phyloP scores from a whole-genome alignment of 1,140 invertebrate genomes.

The Eupristina koningsbergeri region DNA sequence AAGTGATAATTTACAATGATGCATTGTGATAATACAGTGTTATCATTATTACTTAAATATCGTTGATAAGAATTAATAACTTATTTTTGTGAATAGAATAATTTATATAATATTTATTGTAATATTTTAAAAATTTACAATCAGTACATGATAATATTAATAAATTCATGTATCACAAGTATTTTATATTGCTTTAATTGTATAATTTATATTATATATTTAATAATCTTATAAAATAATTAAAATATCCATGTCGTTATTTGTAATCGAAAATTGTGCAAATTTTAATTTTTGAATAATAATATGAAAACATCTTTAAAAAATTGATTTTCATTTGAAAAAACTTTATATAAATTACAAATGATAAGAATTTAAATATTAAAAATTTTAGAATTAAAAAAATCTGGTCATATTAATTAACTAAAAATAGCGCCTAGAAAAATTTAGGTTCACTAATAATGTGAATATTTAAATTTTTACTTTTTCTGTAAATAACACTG shows the following conservation, averaged over 20 bases:
- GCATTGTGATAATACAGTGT: constrained; percentile 14
- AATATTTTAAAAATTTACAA: constrained; percentile 22
- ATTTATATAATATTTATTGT: constrained; percentile 11
- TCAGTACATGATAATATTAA: background rate
- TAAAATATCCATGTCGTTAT: background rate
- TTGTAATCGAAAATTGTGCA: background rate
- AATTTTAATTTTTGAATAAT: background rate
- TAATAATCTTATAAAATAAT: background rate
- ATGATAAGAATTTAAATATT: background rate
- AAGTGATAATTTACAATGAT: background rate
- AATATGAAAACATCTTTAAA: background rate
- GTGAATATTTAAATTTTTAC: constrained; percentile 17
- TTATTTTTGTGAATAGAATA: constrained; percentile 26
- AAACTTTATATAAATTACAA: constrained; percentile 7
- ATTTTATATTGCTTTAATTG: constrained; percentile 25
- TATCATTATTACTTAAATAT: constrained; percentile 15
- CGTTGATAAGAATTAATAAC: constrained; percentile 6
- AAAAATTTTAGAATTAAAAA: background rate
- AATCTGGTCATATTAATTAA: background rate
- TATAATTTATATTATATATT: background rate
- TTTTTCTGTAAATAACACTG: background rate
- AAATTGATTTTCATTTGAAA: background rate
- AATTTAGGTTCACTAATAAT: constrained; percentile 10
- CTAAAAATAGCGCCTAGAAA: background rate
- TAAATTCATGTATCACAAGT: constrained; percentile 23